Conservation (phyloP, 2,888 invertebrate species). For the Thelaira solivaga region DNA sequence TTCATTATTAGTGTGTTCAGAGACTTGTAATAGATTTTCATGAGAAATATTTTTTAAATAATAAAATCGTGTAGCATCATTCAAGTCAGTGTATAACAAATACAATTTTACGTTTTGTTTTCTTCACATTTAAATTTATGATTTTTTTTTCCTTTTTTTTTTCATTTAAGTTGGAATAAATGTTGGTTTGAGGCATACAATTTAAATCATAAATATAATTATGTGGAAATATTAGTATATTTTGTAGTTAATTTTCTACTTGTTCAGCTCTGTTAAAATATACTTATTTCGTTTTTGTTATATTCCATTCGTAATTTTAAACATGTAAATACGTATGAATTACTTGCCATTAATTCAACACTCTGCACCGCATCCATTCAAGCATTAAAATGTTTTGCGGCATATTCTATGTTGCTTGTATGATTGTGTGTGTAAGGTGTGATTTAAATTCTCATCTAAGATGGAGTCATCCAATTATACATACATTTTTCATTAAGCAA, state of each 20-base stretch:
- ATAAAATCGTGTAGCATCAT: neutral
- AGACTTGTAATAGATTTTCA: too few species aligned
- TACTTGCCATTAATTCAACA: constrained; percentile 43
- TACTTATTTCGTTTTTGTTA: constrained; percentile 1
- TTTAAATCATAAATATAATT: constrained; percentile 59
- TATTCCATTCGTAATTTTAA: neutral
- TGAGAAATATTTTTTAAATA: neutral
- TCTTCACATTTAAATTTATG: neutral
- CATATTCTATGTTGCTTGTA: constrained; percentile 22
- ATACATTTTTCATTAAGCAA: neutral
- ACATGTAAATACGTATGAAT: constrained; percentile 35
- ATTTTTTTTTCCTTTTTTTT: neutral
- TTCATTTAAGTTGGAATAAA: constrained; percentile 11
- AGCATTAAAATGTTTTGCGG: neutral
- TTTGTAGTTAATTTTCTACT: constrained; percentile 26
- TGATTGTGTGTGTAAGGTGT: constrained; percentile 47
- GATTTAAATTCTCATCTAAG: constrained; percentile 50
- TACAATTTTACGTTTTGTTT: neutral
- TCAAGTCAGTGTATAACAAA: neutral
- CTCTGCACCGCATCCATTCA: neutral
- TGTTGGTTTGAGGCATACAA: constrained; percentile 40
- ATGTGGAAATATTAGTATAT: constrained; percentile 53
- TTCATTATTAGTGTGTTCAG: too few species aligned
- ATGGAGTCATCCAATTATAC: too few species aligned
- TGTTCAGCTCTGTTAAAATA: constrained; percentile 21